Conservation (phyloP, 2,888 invertebrate species). For the Heliothis peltigera region DNA sequence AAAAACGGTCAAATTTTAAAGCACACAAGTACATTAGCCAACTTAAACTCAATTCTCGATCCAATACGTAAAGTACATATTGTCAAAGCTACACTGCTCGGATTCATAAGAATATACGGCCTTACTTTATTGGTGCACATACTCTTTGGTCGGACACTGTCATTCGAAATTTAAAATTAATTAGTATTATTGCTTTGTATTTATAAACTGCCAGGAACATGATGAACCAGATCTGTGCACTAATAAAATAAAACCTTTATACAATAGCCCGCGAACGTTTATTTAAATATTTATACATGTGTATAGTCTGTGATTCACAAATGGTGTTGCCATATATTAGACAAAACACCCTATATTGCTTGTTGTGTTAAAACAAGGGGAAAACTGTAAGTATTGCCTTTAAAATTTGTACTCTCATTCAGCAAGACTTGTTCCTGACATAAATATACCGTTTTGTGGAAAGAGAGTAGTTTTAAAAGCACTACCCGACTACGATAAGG, state of each 20-base stretch:
- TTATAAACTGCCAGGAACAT: neutral
- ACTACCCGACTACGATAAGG: constrained; percentile 43
- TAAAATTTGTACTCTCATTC: neutral
- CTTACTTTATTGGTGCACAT: constrained; percentile 38
- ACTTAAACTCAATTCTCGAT: constrained; percentile 35
- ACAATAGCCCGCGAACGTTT: constrained; percentile 20
- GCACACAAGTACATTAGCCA: constrained; percentile 35
- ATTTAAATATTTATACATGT: constrained; percentile 35
- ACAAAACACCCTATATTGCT: constrained; percentile 17
- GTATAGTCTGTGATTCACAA: constrained; percentile 43
- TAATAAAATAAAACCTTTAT: constrained; percentile 31
- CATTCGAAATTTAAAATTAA: neutral
- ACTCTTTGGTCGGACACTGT: neutral
- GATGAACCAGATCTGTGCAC: constrained; percentile 11
- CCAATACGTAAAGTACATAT: constrained; percentile 55
- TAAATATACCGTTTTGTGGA: neutral
- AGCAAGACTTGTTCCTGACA: neutral
- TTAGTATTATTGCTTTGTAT: neutral
- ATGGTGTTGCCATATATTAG: constrained; percentile 5
- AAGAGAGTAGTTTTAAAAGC: neutral
- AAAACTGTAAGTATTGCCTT: constrained; percentile 15
- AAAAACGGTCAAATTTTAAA: neutral
- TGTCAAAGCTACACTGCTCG: constrained; percentile 66
- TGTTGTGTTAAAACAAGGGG: neutral
- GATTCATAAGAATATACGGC: constrained; percentile 37